These are phyloP conservation scores for Plecotus auritus DNA, from an alignment of 2,113 vertebrate genomes.

Conservation along the genomic window DNA sequence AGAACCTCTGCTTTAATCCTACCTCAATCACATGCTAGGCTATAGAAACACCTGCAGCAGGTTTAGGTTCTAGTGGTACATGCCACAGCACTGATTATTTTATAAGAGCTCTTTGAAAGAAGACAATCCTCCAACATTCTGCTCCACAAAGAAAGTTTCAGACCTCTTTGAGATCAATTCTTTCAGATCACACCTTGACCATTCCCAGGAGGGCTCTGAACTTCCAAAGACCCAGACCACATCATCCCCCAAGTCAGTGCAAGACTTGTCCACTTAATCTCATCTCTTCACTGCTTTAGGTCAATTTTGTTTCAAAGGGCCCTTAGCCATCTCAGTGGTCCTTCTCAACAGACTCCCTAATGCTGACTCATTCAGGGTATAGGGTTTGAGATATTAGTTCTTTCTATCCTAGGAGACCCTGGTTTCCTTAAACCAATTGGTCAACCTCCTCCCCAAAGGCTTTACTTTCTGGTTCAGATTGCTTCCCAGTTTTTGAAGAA, in stretches of 20 bases:
- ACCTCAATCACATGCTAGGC: background rate
- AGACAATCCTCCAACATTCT: background rate
- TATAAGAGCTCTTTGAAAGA: background rate
- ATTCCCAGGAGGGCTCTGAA: background rate
- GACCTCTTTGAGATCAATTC: background rate
- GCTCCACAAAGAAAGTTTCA: background rate
- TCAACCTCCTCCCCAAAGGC: background rate
- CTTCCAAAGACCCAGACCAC: background rate
- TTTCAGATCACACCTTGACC: background rate
- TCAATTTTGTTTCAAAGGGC: background rate
- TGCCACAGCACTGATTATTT: background rate
- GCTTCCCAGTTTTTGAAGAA: background rate
- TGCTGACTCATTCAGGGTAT: background rate
- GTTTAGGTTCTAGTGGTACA: background rate
- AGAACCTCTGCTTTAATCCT: background rate
- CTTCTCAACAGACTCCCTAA: background rate
- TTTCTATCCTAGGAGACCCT: background rate
- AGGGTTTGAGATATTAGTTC: background rate
- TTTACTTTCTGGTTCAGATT: background rate
- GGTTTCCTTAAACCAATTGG: background rate
- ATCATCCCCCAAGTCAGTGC: background rate
- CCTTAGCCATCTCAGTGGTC: background rate
- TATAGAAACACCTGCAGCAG: background rate
- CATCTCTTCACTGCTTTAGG: background rate
- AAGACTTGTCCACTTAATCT: background rate